phyloP scores from a whole-genome alignment of 2,113 vertebrate species.

The Calidris pugnax region DNA sequence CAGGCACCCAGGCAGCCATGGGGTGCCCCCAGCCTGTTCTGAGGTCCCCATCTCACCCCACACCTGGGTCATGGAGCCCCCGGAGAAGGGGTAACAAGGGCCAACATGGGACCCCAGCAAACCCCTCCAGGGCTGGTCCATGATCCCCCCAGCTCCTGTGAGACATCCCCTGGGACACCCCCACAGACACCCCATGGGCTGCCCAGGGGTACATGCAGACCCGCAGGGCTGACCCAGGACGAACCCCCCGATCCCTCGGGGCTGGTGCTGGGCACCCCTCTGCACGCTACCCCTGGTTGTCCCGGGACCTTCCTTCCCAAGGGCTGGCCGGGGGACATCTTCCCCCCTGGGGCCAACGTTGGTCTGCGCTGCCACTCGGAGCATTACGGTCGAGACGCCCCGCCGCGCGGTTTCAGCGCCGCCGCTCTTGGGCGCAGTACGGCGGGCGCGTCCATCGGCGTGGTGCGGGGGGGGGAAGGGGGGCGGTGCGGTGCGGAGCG shows the following conservation, averaged over 20 bases:
- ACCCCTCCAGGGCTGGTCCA: background rate
- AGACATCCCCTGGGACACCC: background rate
- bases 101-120: background rate
- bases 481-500: background rate
- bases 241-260: rapidly evolving
- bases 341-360: rapidly evolving
- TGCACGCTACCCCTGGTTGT: background rate
- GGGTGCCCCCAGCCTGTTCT: background rate
- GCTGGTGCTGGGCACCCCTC: background rate
- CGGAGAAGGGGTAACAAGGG: background rate
- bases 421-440: background rate
- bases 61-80: background rate
- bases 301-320: too few species aligned
- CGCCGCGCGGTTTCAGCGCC: rapidly evolving
- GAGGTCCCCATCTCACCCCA: background rate
- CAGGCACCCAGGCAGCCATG: background rate
- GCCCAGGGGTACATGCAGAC: background rate
- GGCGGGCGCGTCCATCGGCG: background rate
- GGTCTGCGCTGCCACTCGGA: background rate
- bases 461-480: background rate
- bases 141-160: background rate
- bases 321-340: background rate
- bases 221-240: too few species aligned
- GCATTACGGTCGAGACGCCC: background rate
- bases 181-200: background rate